These are phyloP conservation scores for Aurelia aurita DNA, from an alignment of 30 jellyfish, hydroid and myxozoan genomes.

Conservation along the genomic window DNA sequence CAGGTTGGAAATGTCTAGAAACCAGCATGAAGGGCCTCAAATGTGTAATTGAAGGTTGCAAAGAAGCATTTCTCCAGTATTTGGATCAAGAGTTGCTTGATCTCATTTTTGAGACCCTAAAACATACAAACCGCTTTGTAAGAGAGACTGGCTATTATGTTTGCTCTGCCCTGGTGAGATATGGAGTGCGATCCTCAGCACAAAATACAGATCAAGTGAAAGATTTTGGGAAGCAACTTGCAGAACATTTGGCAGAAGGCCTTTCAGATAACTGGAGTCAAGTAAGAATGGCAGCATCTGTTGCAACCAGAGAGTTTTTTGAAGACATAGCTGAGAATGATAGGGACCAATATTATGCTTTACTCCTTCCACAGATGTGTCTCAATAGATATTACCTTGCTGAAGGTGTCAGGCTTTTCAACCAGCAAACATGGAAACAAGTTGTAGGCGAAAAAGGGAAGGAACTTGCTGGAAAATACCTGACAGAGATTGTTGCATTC, in stretches of 20 bases:
- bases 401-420: slow-evolving; percentile 95
- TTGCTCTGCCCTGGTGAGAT: slow-evolving; percentile 95
- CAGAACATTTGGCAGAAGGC: slow-evolving; percentile 76
- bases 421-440: slow-evolving; percentile 94
- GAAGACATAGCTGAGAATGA: slow-evolving; percentile 76
- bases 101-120: slow-evolving; percentile 79
- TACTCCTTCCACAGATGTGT: slow-evolving; percentile 96
- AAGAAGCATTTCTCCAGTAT: slow-evolving; percentile 66
- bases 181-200: slow-evolving; percentile 76
- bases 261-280: slow-evolving; percentile 99
- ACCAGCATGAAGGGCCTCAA: slow-evolving; percentile 98
- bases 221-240: slow-evolving; percentile 84
- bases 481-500: slow-evolving; percentile 75
- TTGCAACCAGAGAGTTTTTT: slow-evolving; percentile 95
- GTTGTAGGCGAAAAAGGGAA: slow-evolving; percentile 91
- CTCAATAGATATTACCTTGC: slow-evolving; percentile 94
- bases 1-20: slow-evolving; percentile 98
- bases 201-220: slow-evolving; percentile 53
- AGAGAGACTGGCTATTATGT: slow-evolving; percentile 96
- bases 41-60: slow-evolving; percentile 93
- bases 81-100: slow-evolving; percentile 78
- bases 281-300: slow-evolving; percentile 99
- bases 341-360: slow-evolving; percentile 55
- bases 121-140: slow-evolving; percentile 95
- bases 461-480: slow-evolving; percentile 71